Conservation (phyloP, 2,113 vertebrate species). For the Orientallactaga bullata region DNA sequence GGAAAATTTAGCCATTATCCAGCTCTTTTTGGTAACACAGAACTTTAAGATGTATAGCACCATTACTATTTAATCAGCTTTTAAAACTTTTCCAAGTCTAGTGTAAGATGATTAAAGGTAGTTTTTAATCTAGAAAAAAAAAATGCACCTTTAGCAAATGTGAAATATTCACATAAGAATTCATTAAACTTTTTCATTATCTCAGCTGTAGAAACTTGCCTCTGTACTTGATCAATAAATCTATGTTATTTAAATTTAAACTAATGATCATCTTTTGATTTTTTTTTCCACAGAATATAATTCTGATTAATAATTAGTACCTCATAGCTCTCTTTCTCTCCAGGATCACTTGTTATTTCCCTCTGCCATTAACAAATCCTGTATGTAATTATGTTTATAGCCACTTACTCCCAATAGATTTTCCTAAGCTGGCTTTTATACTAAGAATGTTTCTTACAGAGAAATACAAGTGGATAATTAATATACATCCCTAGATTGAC, state of each 20-base stretch:
- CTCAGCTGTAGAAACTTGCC: slow-evolving; percentile 41
- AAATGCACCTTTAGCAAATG: slow-evolving; percentile 61
- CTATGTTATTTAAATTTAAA: slow-evolving; percentile 73
- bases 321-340: background rate
- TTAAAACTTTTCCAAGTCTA: slow-evolving; percentile 61
- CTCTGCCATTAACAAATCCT: slow-evolving; percentile 39
- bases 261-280: slow-evolving; percentile 56
- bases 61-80: slow-evolving; percentile 66
- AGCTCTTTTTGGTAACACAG: background rate
- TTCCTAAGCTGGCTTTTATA: background rate
- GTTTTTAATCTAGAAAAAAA: slow-evolving; percentile 64
- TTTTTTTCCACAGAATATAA: slow-evolving; percentile 60
- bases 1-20: background rate
- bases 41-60: slow-evolving; percentile 42
- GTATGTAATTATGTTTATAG: slow-evolving; percentile 36
- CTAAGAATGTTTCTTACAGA: slow-evolving; percentile 5
- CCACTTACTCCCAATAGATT: background rate
- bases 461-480: slow-evolving; percentile 45
- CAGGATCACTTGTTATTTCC: slow-evolving; percentile 43
- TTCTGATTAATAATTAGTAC: slow-evolving; percentile 57
- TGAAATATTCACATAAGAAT: slow-evolving; percentile 66
- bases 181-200: slow-evolving; percentile 74
- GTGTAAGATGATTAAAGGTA: slow-evolving; percentile 61
- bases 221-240: slow-evolving; percentile 67
- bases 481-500: background rate